A percentile compares a stretch with the other conserved stretches of the same genome.
Evolutionary conservation across 2,888 invertebrate genomes (phyloP).

Genomic region (Copidosoma aretas): DNA sequence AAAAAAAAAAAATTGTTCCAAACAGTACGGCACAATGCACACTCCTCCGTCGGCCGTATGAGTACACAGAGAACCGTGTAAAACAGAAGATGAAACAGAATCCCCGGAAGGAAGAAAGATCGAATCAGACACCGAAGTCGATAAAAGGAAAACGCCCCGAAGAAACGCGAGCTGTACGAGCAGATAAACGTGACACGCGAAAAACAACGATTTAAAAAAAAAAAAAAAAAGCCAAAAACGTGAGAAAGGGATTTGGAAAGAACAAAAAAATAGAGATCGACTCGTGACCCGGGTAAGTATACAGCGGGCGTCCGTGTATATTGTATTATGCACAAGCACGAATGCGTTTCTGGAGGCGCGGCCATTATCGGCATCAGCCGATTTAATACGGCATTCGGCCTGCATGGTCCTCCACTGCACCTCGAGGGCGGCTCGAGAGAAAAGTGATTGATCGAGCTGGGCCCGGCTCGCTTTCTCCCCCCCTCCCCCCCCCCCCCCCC

Average conservation of each 20-base stretch:
- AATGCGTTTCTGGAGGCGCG: conserved; percentile 20
- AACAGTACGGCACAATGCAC: too few relatives aligned
- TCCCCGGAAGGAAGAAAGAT: too few relatives aligned
- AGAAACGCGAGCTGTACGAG: too few relatives aligned
- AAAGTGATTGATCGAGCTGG: conserved; percentile 28
- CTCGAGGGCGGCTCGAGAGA: background rate
- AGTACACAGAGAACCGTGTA: too few relatives aligned
- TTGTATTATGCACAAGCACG: too few relatives aligned
- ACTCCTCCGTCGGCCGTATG: too few relatives aligned
- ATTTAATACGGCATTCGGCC: conserved; percentile 8
- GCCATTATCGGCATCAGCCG: conserved; percentile 28
- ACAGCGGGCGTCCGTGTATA: conserved; percentile 11
- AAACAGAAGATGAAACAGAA: too few relatives aligned
- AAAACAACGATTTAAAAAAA: too few relatives aligned
- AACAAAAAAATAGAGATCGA: background rate
- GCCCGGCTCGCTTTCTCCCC: conserved; percentile 1
- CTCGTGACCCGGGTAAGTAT: conserved; percentile 33
- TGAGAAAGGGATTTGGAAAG: background rate
- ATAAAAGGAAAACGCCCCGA: too few relatives aligned
- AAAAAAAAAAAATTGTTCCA: too few relatives aligned
- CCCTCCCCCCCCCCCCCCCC: background rate
- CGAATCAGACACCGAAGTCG: too few relatives aligned
- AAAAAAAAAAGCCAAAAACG: background rate
- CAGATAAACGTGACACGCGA: too few relatives aligned
- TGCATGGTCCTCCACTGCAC: background rate